Evolutionary conservation across 2,797 vertebrate species (phyloP).

Genomic region (Pogoniulus pusillus): DNA sequence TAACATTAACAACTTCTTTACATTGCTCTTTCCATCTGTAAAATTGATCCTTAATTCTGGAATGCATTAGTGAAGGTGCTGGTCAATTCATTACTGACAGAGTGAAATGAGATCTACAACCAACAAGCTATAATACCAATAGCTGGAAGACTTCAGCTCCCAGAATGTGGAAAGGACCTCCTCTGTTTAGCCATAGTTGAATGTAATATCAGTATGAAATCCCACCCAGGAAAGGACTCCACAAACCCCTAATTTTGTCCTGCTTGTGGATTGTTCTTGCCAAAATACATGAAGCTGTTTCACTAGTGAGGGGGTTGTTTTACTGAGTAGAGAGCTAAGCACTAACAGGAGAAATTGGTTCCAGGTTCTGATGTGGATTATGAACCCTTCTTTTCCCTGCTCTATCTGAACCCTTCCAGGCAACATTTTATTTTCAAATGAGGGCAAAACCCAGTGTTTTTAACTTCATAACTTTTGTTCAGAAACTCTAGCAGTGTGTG

Average conservation of each 20-base stretch:
- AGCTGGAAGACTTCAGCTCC: neutral
- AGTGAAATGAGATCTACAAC: neutral
- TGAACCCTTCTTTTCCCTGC: neutral
- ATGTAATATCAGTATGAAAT: neutral
- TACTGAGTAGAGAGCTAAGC: neutral
- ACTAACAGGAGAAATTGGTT: neutral
- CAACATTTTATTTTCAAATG: slow-evolving; percentile 42
- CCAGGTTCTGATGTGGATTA: slow-evolving; percentile 2
- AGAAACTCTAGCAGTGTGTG: slow-evolving; percentile 34
- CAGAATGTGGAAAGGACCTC: neutral
- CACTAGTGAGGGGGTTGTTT: neutral
- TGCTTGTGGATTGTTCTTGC: neutral
- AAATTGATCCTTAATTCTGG: neutral
- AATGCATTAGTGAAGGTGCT: neutral
- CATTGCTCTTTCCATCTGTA: neutral
- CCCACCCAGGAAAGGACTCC: neutral
- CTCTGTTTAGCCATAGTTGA: neutral
- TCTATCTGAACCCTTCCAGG: neutral
- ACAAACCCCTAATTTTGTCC: neutral
- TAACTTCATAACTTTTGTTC: slow-evolving; percentile 43
- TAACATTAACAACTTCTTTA: neutral
- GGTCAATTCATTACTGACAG: neutral
- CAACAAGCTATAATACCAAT: neutral
- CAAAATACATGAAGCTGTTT: neutral
- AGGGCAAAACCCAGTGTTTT: slow-evolving; percentile 12